Conservation (phyloP, 2,888 invertebrate genomes). For the Tachina grossa region DNA sequence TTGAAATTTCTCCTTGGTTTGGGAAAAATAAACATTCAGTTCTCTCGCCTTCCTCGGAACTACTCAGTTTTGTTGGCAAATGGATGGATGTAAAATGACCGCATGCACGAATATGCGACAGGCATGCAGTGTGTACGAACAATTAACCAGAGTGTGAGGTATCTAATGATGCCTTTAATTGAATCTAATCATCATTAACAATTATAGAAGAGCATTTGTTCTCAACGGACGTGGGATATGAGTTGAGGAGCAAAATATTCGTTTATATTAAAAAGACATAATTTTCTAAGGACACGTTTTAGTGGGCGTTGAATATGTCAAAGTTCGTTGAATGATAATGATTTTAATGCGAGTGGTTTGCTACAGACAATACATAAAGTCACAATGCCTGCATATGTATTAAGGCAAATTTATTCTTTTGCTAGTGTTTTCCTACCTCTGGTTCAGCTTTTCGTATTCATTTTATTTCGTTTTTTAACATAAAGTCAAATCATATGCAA, state of each 20-base stretch:
- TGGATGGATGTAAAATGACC: conserved; percentile 32
- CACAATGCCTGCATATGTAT: conserved; percentile 1
- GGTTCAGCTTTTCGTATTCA: background rate
- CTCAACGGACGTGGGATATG: conserved; percentile 15
- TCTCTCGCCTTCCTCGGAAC: background rate
- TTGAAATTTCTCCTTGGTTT: conserved; percentile 2
- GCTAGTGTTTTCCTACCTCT: conserved; percentile 4
- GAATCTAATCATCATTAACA: conserved; percentile 83
- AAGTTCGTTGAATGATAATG: conserved; percentile 10
- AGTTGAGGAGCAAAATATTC: conserved; percentile 2
- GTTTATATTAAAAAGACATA: conserved; percentile 69
- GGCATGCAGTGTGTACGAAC: background rate
- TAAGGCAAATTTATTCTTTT: conserved; percentile 22
- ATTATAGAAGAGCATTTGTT: conserved; percentile 75
- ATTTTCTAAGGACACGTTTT: conserved; percentile 28
- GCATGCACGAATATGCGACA: conserved; percentile 16
- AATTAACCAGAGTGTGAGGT: conserved; percentile 69
- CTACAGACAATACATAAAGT: conserved; percentile 54
- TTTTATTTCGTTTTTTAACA: conserved; percentile 34
- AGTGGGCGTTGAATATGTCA: conserved; percentile 9
- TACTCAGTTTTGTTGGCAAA: conserved; percentile 14
- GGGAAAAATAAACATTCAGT: conserved; percentile 4
- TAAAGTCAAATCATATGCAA: conserved; percentile 79
- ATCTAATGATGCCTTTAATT: conserved; percentile 83
- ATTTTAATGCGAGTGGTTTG: conserved; percentile 49